Base-by-base conservation (phyloP, 2,797 vertebrate species). In the Cirrhinus molitorella region DNA sequence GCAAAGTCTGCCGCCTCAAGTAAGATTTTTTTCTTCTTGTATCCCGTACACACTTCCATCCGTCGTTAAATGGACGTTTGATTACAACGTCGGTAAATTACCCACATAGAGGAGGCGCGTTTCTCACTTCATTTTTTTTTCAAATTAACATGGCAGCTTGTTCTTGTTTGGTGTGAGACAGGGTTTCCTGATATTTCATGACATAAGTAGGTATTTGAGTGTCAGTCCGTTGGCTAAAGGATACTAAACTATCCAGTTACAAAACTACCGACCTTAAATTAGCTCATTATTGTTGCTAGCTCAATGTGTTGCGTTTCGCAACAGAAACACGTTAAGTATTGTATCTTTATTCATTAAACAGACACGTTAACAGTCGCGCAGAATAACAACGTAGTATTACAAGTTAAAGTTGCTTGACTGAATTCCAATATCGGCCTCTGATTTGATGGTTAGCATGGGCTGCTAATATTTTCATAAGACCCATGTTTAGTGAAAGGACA, bases 401-500 rank as follows among this genome's bases (percentile, higher is more conserved):
- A 4, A 34, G 4, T 72, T 59, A 3, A 23, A 71, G 47, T 43
- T 23, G 12, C 5, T 13, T 17, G 13, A 57, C 10, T 21, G 4
- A 21, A 43, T 14, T 63, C 23, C 11, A 12, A 25, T 34, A 17
- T 66, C 19, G 31, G 34, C 40, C 25, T 71, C n/a, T 12, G 16
- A 45, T 34, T 65, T 47, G 23, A 67, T 10, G 4, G 61, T 78
- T 83, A 86, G 78, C 68, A 59, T 87, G 86, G 82, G 84, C 5
- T 66, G 63, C 67, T 66, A 83, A 72, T 45, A 76, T 92, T 94
- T 91, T 86, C 47, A 23, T 81, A 63, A 89, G 75, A 89, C 85
- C 85, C 88, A 88, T 90, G 88, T 93, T 89, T 88, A 49, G 86
- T 6, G 84, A 91, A 93, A 94, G 94, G 94, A 90, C 93, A 93